These are phyloP conservation scores for Amazonetta brasiliensis DNA, from an alignment of 2,797 vertebrate species.

Conservation along the genomic window DNA sequence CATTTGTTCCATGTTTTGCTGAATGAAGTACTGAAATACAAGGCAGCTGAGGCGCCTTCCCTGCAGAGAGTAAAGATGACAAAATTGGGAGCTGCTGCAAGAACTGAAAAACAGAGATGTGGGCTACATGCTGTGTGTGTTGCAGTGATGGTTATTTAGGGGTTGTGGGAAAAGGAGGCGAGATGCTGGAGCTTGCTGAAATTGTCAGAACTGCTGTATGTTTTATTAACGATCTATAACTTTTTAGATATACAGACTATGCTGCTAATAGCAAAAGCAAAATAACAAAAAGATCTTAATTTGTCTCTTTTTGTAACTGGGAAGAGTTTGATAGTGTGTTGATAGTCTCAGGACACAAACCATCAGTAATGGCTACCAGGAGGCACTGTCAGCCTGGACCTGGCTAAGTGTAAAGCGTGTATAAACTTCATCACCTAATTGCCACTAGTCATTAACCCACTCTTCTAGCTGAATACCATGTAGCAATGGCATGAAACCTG, in stretches of 20 bases:
- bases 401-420: not conserved
- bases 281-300: not conserved
- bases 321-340: not conserved
- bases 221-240: not conserved
- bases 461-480: not conserved
- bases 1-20: constrained; percentile 49
- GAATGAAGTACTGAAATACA: constrained; percentile 33
- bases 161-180: not conserved
- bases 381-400: not conserved
- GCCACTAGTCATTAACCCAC: not conserved
- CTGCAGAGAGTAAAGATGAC: constrained; percentile 31
- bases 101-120: constrained; percentile 19
- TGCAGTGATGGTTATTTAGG: not conserved
- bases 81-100: not conserved
- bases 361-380: not conserved
- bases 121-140: not conserved
- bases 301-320: not conserved
- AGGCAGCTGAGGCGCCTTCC: constrained; percentile 20
- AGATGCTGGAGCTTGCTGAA: not conserved
- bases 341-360: not conserved
- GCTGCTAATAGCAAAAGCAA: not conserved
- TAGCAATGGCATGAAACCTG: not conserved
- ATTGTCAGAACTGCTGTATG: not conserved
- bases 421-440: not conserved
- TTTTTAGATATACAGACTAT: not conserved